Conservation (phyloP, 2,888 invertebrate genomes). For the Meliscaeva auricollis region DNA sequence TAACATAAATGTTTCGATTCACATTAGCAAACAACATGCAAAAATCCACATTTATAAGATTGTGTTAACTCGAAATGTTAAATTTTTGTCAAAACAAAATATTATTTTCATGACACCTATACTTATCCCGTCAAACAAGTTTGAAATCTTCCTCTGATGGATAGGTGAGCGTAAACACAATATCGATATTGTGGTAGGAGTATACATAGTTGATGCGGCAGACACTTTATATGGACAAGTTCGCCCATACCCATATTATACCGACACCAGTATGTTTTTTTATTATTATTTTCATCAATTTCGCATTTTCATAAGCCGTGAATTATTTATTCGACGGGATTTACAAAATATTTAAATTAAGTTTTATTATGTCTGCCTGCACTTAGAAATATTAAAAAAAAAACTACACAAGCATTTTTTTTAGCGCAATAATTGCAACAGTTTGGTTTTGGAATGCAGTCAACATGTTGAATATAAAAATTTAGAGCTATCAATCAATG, state of each 20-base stretch:
- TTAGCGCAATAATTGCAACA: not conserved
- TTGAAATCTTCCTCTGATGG: slow-evolving; percentile 13
- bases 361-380: slow-evolving; percentile 20
- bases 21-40: too few species aligned
- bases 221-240: slow-evolving; percentile 25
- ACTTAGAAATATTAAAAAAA: not conserved
- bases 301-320: slow-evolving; percentile 34
- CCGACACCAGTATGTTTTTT: not conserved
- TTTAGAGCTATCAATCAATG: slow-evolving; percentile 10
- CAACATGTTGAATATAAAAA: not conserved
- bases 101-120: not conserved
- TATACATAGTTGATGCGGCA: slow-evolving; percentile 5
- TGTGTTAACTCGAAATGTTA: too few species aligned
- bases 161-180: slow-evolving; percentile 1
- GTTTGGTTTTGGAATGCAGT: not conserved
- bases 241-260: slow-evolving; percentile 3
- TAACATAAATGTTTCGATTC: too few species aligned
- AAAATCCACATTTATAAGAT: too few species aligned
- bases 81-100: too few species aligned
- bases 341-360: slow-evolving; percentile 47
- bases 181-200: slow-evolving; percentile 19
- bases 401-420: not conserved
- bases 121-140: not conserved
- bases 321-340: slow-evolving; percentile 33
- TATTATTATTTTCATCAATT: slow-evolving; percentile 38